Percentiles rank a stretch among this genome's conserved stretches.
phyloP scores from a whole-genome alignment of 2,113 vertebrate species.

The Dicaeum eximium region DNA sequence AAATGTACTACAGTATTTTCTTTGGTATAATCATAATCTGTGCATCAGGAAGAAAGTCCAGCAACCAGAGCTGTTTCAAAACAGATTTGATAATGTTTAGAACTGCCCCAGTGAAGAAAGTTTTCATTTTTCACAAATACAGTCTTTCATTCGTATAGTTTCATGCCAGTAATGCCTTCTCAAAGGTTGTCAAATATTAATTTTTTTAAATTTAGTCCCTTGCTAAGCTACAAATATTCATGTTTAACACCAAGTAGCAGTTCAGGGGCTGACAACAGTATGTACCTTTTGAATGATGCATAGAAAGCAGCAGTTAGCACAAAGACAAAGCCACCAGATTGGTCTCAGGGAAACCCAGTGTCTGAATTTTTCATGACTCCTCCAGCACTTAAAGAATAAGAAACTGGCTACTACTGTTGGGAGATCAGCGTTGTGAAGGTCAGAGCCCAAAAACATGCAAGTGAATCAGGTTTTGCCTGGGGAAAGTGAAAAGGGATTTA shows the following conservation, averaged over 20 bases:
- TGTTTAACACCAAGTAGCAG: slow-evolving; percentile 85
- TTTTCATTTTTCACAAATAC: slow-evolving; percentile 71
- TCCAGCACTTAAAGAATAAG: slow-evolving; percentile 94
- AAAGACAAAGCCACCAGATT: slow-evolving; percentile 95
- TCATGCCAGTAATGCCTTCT: slow-evolving; percentile 71
- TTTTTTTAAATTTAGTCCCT: slow-evolving; percentile 84
- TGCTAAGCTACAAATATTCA: slow-evolving; percentile 86
- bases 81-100: slow-evolving; percentile 38
- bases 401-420: slow-evolving; percentile 83
- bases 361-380: slow-evolving; percentile 97
- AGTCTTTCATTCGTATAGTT: slow-evolving; percentile 66
- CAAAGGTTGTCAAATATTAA: slow-evolving; percentile 84
- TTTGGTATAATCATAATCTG: background rate
- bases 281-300: slow-evolving; percentile 86
- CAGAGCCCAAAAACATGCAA: slow-evolving; percentile 78
- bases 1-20: background rate
- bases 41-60: slow-evolving; percentile 29
- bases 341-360: slow-evolving; percentile 88
- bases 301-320: slow-evolving; percentile 85
- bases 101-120: slow-evolving; percentile 65
- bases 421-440: slow-evolving; percentile 81
- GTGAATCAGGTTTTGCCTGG: slow-evolving; percentile 77
- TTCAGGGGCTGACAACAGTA: slow-evolving; percentile 81
- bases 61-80: slow-evolving; percentile 56
- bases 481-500: slow-evolving; percentile 77